Evolutionary conservation across 2,113 vertebrate species (phyloP), one percentile per base, ranked within the genome.

Genomic region (Saccopteryx leptura): DNA sequence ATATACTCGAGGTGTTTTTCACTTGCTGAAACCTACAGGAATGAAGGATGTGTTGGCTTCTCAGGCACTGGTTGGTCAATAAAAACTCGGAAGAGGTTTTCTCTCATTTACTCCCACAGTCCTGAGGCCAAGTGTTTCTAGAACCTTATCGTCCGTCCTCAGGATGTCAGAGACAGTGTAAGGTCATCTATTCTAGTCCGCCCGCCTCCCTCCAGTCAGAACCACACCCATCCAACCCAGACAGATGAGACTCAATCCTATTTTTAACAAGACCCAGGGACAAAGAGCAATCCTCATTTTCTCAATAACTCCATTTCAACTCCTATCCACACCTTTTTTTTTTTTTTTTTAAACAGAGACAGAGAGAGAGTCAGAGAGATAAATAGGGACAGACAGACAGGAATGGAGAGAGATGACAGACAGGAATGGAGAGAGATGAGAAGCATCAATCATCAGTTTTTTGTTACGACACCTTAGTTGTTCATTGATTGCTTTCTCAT

Each of bases 231-330:
- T 61, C 68, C 52, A 81, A 48, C 58, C 82, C 78, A 92, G 92
- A 93, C 88, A 83, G 81, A 95, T 90, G 92, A 96, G 46, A 75
- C 52, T 92, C 52, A 68, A 63, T 81, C 52, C 90, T 95, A 86
- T 95, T 97, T 96, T 96, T 96, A 98, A 96, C 81, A 93, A 86
- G 80, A 93, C 58, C 24, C 90, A 88, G 72, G 48, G 39, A 89
- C 71, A 12, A 72, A 31, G 74, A 95, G 31, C 66, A 46, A 85
- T 80, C 58, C 58, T 97, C 24, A 84, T 95, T 96, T 93, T 54
- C 78, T 92, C n/a, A 90, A 33, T 54, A 91, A 92, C 1, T 6
- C 31, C 72, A 94, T 82, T 97, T 92, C 76, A 82, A 91, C 96
- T 90, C 3, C 28, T 90, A 58, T 52, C 56, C 66, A 56, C 39